Conservation (phyloP, 2,797 vertebrate genomes). For the Lindbergichthys nudifrons region DNA sequence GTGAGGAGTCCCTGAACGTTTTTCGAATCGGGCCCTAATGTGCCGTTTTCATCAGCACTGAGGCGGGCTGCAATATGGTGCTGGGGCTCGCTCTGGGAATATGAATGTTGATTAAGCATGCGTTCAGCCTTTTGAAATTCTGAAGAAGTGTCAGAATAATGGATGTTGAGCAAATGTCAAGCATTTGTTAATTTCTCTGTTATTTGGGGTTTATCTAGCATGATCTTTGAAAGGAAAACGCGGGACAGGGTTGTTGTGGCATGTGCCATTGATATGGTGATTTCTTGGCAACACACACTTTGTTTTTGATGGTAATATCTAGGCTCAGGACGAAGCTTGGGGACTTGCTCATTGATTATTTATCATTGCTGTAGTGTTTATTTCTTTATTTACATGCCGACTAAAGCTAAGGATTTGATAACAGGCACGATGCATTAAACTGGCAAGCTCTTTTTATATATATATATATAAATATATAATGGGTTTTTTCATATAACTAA, state of each 20-base stretch:
- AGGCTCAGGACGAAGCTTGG: slow-evolving; percentile 70
- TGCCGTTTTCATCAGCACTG: slow-evolving; percentile 97
- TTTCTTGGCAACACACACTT: slow-evolving; percentile 92
- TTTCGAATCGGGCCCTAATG: slow-evolving; percentile 95
- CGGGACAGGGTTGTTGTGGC: slow-evolving; percentile 90
- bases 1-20: slow-evolving; percentile 93
- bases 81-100: slow-evolving; percentile 94
- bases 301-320: slow-evolving; percentile 88
- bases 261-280: slow-evolving; percentile 99
- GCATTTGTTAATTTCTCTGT: slow-evolving; percentile 99
- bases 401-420: slow-evolving; percentile 76
- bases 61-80: slow-evolving; percentile 99
- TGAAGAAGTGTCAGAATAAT: slow-evolving; percentile 99
- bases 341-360: slow-evolving; percentile 87
- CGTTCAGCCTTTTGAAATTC: slow-evolving; percentile 99
- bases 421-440: slow-evolving; percentile 53
- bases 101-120: slow-evolving; percentile 99
- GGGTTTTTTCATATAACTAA: slow-evolving; percentile 15
- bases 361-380: slow-evolving; percentile 81
- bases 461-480: background rate
- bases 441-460: slow-evolving; percentile 28
- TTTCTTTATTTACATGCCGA: slow-evolving; percentile 73
- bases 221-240: slow-evolving; percentile 81
- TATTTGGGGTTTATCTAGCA: slow-evolving; percentile 99
- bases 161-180: slow-evolving; percentile 99